Percentiles rank a stretch among this genome's conserved stretches.
These are phyloP conservation scores for Morelia viridis DNA, from an alignment of 2,797 vertebrate genomes.

Conservation along the genomic window DNA sequence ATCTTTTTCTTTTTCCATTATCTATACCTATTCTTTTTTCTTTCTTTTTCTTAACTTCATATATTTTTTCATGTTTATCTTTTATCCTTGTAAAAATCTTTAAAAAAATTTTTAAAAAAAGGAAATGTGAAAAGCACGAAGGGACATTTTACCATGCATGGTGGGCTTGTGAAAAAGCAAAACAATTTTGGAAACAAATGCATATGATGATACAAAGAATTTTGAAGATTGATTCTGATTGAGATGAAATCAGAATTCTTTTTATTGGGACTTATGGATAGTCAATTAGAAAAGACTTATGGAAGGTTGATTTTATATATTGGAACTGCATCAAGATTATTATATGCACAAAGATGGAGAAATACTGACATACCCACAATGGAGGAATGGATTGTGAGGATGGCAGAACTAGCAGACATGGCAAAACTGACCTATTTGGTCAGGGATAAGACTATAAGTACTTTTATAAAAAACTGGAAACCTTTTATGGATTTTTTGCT, in stretches of 20 bases:
- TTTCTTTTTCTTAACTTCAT: too few species aligned
- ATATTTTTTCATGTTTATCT: too few species aligned
- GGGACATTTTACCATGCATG: too few species aligned
- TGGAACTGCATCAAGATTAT: background rate
- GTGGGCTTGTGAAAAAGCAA: too few species aligned
- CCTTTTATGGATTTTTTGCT: too few species aligned
- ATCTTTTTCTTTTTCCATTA: too few species aligned
- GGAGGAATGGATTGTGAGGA: background rate
- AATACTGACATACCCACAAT: background rate
- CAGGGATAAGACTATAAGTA: background rate
- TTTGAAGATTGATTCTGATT: background rate
- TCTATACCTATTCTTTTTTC: too few species aligned
- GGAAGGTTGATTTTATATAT: background rate
- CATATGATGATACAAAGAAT: background rate
- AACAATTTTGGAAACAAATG: background rate
- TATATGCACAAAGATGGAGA: background rate
- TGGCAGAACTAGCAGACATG: background rate
- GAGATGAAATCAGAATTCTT: background rate
- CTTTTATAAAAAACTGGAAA: too few species aligned
- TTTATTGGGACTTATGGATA: background rate
- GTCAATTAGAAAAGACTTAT: background rate
- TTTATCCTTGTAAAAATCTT: too few species aligned
- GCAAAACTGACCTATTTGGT: background rate
- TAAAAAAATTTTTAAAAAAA: too few species aligned
- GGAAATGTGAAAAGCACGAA: too few species aligned